These are phyloP conservation scores for Melanotus villosus DNA, from an alignment of 2,888 invertebrate species.

Conservation along the genomic window DNA sequence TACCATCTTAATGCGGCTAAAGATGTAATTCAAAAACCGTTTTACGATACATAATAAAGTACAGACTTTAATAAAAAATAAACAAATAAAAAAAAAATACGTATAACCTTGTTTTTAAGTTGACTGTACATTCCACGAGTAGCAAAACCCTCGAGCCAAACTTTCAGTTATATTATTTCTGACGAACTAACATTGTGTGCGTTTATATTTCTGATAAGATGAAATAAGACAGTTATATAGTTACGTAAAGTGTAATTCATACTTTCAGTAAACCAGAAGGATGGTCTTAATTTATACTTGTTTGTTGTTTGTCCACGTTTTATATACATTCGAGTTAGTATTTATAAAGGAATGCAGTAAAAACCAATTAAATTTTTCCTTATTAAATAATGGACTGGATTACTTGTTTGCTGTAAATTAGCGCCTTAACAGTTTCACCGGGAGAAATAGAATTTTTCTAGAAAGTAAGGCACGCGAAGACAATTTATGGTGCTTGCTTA, in stretches of 20 bases:
- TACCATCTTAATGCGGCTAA: constrained; percentile 20
- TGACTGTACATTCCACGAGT: constrained; percentile 38
- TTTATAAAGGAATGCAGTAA: too few species aligned
- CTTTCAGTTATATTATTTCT: constrained; percentile 38
- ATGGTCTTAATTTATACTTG: neutral
- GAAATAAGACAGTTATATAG: neutral
- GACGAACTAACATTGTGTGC: neutral
- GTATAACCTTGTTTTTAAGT: constrained; percentile 36
- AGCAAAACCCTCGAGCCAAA: constrained; percentile 33
- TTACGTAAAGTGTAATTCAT: too few species aligned
- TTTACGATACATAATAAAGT: constrained; percentile 26
- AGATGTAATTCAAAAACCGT: constrained; percentile 33
- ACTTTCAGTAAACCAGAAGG: neutral
- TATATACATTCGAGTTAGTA: too few species aligned
- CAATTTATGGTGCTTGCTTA: too few species aligned
- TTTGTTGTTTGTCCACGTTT: neutral
- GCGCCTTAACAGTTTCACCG: too few species aligned
- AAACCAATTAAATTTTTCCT: too few species aligned
- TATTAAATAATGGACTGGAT: too few species aligned
- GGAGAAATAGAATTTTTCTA: too few species aligned
- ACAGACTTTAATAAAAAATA: too few species aligned
- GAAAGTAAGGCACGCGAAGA: too few species aligned
- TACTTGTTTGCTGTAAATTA: too few species aligned
- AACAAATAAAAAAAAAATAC: constrained; percentile 25
- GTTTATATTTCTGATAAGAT: constrained; percentile 11